A percentile compares a stretch with the other conserved stretches of the same genome.
Evolutionary conservation across 2,113 vertebrate genomes (phyloP).

Genomic region (Paracyprichromis sp.): DNA sequence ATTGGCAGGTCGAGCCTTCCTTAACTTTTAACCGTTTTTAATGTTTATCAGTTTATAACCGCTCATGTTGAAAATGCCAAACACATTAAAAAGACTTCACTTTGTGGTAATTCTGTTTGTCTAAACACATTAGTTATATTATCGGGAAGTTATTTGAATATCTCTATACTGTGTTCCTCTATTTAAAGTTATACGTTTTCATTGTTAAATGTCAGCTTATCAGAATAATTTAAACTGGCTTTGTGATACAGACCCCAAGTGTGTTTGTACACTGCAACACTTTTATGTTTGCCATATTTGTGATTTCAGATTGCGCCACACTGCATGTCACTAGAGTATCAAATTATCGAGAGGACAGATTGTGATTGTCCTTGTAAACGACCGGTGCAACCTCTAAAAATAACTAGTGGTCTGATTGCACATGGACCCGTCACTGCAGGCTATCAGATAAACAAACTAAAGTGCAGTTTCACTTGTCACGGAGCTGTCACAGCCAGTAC

Average conservation of each 20-base stretch:
- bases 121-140: background rate
- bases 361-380: background rate
- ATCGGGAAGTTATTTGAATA: background rate
- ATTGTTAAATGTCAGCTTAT: background rate
- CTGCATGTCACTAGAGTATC: background rate
- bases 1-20: background rate
- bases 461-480: background rate
- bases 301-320: background rate
- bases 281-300: background rate
- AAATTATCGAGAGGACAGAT: background rate
- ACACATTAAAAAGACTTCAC: background rate
- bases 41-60: background rate
- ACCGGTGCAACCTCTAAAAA: conserved; percentile 1
- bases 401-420: background rate
- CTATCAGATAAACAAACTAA: background rate
- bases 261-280: background rate
- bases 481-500: background rate
- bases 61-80: background rate
- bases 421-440: background rate
- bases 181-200: background rate
- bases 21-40: background rate
- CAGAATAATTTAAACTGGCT: background rate
- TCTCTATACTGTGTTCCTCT: background rate
- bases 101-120: background rate
- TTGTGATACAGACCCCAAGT: background rate